Percentiles rank a stretch among this genome's conserved stretches.
Conservation (phyloP, 2,113 vertebrate genomes). For the Pygathrix nemaeus region DNA sequence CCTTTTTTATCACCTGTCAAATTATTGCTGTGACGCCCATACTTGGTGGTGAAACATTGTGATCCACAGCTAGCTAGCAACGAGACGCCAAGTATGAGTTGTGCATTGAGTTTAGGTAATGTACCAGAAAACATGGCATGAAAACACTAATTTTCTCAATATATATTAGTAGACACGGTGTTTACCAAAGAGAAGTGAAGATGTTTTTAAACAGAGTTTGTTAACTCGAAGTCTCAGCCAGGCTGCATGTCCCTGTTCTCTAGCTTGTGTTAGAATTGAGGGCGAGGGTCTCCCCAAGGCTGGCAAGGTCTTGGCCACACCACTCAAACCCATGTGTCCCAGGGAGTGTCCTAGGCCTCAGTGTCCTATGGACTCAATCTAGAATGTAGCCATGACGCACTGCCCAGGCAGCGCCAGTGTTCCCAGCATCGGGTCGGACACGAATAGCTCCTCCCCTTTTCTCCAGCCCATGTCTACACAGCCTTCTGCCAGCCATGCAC, state of each 20-base stretch:
- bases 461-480: not conserved
- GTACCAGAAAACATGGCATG: constrained; percentile 87
- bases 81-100: constrained; percentile 76
- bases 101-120: constrained; percentile 88
- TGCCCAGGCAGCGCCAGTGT: fast-evolving
- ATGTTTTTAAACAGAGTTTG: constrained; percentile 84
- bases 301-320: not conserved
- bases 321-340: fast-evolving
- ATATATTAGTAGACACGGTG: constrained; percentile 82
- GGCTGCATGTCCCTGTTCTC: constrained; percentile 29
- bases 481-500: fast-evolving
- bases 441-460: too few species aligned
- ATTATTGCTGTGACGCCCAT: constrained; percentile 82
- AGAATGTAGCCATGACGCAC: fast-evolving
- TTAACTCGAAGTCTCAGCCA: constrained; percentile 75
- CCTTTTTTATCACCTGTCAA: constrained; percentile 85
- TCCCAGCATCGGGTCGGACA: fast-evolving
- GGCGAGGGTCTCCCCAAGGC: not conserved
- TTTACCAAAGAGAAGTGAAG: constrained; percentile 83
- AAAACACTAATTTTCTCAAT: constrained; percentile 91
- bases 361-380: not conserved
- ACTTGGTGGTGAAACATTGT: constrained; percentile 82
- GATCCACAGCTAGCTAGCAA: constrained; percentile 76
- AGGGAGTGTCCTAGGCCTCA: fast-evolving
- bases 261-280: constrained; percentile 17